Evolutionary conservation across 1,140 invertebrate genomes (phyloP).

Genomic region (Drosophila gunungcola): DNA sequence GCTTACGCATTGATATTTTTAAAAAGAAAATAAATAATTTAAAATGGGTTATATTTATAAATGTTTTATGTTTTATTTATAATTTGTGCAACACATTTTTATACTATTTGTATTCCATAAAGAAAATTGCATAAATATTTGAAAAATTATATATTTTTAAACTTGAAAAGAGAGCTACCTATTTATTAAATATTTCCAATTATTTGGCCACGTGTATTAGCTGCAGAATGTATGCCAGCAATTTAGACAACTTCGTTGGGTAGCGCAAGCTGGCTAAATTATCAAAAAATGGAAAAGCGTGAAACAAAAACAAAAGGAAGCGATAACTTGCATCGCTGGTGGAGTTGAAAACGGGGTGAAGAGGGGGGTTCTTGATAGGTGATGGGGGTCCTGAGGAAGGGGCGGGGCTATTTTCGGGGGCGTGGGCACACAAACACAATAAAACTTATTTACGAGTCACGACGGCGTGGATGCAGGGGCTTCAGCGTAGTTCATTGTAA

Average conservation of each 20-base stretch:
- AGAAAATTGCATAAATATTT: too few relatives aligned
- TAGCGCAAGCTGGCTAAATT: conserved; percentile 74
- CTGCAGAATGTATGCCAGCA: conserved; percentile 70
- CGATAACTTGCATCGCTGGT: conserved; percentile 73
- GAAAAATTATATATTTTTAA: too few relatives aligned
- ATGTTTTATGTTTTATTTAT: too few relatives aligned
- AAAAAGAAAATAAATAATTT: too few relatives aligned
- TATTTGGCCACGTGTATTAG: conserved; percentile 1
- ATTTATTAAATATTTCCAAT: too few relatives aligned
- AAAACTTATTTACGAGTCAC: conserved; percentile 83
- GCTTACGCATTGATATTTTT: too few relatives aligned
- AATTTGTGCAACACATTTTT: too few relatives aligned
- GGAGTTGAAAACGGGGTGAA: conserved; percentile 1
- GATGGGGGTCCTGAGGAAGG: not conserved
- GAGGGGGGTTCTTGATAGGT: not conserved
- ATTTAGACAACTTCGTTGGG: conserved; percentile 79
- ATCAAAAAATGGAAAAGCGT: conserved; percentile 60
- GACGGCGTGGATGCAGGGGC: conserved; percentile 57
- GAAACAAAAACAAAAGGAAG: conserved; percentile 68
- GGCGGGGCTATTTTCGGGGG: conserved; percentile 37
- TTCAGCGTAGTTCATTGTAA: conserved; percentile 77
- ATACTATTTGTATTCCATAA: too few relatives aligned
- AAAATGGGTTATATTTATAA: too few relatives aligned
- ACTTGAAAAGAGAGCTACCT: too few relatives aligned
- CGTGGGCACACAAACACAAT: conserved; percentile 76